Evolutionary conservation across 2,113 vertebrate species (phyloP).

Genomic region (Columba livia): DNA sequence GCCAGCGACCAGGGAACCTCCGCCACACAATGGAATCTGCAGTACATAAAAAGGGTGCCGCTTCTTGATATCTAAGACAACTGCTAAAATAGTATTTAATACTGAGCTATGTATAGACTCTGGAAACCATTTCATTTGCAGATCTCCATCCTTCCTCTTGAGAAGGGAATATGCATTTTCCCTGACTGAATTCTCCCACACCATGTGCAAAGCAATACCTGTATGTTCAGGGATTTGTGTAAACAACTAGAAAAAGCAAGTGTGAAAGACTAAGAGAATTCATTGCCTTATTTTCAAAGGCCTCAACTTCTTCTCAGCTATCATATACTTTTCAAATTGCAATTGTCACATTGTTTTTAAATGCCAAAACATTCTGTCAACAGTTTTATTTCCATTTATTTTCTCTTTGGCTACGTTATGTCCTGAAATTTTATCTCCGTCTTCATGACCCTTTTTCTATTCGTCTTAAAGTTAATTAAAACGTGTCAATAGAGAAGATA

Average conservation of each 20-base stretch:
- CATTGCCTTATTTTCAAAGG: not conserved
- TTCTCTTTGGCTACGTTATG: not conserved
- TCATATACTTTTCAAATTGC: not conserved
- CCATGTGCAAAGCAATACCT: not conserved
- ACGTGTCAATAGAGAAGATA: not conserved
- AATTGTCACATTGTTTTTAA: not conserved
- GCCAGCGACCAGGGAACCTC: no score
- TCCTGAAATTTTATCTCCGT: not conserved
- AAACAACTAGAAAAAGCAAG: not conserved
- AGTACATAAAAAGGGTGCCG: not conserved
- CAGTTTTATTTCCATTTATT: not conserved
- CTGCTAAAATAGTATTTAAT: not conserved
- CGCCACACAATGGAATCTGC: no score
- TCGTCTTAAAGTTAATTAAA: not conserved
- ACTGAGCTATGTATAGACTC: not conserved
- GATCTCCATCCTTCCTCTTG: not conserved
- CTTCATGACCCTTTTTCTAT: not conserved
- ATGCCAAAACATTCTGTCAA: not conserved
- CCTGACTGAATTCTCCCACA: not conserved
- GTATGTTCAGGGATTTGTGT: not conserved
- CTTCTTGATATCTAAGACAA: not conserved
- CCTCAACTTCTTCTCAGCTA: not conserved
- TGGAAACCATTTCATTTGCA: not conserved
- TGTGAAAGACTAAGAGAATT: not conserved
- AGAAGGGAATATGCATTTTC: not conserved